Evolutionary conservation across 1,140 invertebrate genomes (phyloP).

Genomic region (Ditylenchus dipsaci): DNA sequence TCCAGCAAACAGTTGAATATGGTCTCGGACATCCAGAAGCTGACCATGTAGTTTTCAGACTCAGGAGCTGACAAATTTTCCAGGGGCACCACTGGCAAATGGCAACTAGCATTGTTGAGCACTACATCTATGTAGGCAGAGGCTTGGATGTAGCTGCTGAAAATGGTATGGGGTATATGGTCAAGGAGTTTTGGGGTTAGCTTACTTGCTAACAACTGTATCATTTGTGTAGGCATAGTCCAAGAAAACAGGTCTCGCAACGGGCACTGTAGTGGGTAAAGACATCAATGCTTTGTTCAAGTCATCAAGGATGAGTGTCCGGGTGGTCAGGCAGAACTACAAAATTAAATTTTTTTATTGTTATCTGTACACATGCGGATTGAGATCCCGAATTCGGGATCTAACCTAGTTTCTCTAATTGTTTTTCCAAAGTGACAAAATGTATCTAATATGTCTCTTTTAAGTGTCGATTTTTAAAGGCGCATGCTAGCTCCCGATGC

Average conservation of each 20-base stretch:
- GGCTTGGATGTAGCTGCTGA: conserved; percentile 32
- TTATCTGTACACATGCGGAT: too few relatives aligned
- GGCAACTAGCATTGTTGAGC: conserved; percentile 31
- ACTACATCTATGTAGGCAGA: conserved; percentile 36
- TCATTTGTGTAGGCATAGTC: conserved; percentile 47
- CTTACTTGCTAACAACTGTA: conserved; percentile 26
- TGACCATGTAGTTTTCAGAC: conserved; percentile 23
- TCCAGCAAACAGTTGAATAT: conserved; percentile 26
- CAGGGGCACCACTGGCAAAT: conserved; percentile 13
- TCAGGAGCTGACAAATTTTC: not conserved
- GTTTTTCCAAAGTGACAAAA: too few relatives aligned
- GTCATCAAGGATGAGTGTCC: conserved; percentile 37
- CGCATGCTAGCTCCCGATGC: too few relatives aligned
- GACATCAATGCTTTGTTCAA: conserved; percentile 44
- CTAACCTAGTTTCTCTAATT: too few relatives aligned
- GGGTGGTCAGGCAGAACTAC: conserved; percentile 43
- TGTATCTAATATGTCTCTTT: too few relatives aligned
- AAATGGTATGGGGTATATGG: not conserved
- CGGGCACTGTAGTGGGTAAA: conserved; percentile 39
- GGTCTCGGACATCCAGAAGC: conserved; percentile 23
- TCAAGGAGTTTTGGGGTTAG: too few relatives aligned
- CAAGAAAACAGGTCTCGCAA: conserved; percentile 42
- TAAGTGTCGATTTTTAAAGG: too few relatives aligned
- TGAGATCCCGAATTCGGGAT: too few relatives aligned
- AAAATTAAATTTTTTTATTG: conserved; percentile 15